Percentiles rank a stretch among this genome's conserved stretches.
phyloP scores from a whole-genome alignment of 2,797 vertebrate species.

The Galagoides demidoff region DNA sequence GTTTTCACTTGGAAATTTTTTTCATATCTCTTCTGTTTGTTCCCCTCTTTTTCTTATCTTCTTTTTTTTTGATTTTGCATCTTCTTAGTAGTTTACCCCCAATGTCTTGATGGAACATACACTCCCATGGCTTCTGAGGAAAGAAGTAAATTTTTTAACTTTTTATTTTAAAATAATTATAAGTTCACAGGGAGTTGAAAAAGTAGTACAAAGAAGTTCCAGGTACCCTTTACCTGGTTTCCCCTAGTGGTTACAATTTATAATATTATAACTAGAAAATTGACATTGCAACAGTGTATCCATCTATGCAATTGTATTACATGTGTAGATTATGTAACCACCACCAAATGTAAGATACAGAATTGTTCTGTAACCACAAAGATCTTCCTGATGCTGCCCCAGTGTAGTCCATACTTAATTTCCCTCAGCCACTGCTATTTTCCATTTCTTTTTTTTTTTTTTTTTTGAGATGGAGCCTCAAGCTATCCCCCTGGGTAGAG shows the following conservation, averaged over 20 bases:
- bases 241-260: neutral
- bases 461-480: no score
- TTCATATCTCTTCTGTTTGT: conserved; percentile 21
- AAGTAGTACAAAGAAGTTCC: neutral
- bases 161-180: conserved; percentile 42
- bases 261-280: conserved; percentile 30
- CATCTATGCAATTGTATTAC: neutral
- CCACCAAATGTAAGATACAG: neutral
- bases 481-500: no score
- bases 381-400: neutral
- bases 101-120: neutral
- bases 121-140: neutral
- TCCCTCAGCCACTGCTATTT: neutral
- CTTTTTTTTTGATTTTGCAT: neutral
- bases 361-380: neutral
- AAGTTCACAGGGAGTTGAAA: neutral
- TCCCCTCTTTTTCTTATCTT: neutral
- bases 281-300: neutral
- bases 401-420: neutral
- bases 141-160: conserved; percentile 15
- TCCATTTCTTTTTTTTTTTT: no score
- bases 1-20: neutral
- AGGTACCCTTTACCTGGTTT: neutral
- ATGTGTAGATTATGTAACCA: neutral
- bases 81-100: neutral